Base-by-base conservation (phyloP, 2,113 vertebrate genomes). In the Poicephalus meyeri region DNA sequence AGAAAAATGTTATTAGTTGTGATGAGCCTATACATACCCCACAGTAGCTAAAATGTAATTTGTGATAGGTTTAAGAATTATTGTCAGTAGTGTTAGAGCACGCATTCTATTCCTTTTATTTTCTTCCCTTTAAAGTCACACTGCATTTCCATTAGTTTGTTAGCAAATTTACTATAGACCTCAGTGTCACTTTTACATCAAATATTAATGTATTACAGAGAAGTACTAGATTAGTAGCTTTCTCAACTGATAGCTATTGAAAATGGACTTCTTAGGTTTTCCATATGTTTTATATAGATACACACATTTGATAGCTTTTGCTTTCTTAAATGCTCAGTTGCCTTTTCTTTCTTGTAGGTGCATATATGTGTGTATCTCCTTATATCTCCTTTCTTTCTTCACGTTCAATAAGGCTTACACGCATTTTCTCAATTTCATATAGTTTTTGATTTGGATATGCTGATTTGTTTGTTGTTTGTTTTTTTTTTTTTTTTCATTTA, bases 1-100 rank as follows among this genome's bases (percentile, higher is more conserved):
- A 98, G 98, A 97, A 97, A 97, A 99, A 98, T 98, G 97, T 99
- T 99, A 99, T 99, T 98, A 98, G 98, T 98, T 98, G 97, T 98
- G 98, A 98, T 96, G 98, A 98, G 97, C 93, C 91, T 98, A 96
- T 98, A 97, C 97, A 95, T 98, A 95, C 94, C 96, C 97, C 98
- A 98, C 98, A 89, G 97, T 96, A 98, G 98, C 98, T 98, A 98
- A 98, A 98, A 99, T 97, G 97, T 98, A 98, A 98, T 98, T 98
- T 99, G 98, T 98, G 97, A 98, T 98, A 98, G 98, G 98, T 98
- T 97, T 97, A 90, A 97, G 88, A 96, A 89, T 97, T 98, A 89
- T 94, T 95, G 84, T 97, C 86, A 88, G 81, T 93, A 91, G 87
- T 93, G 76, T 97, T 97, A 95, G 95, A 96, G 91, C 91, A 95